These are phyloP conservation scores for Berghia stephanieae DNA, from an alignment of 1,140 invertebrate genomes.

Conservation along the genomic window DNA sequence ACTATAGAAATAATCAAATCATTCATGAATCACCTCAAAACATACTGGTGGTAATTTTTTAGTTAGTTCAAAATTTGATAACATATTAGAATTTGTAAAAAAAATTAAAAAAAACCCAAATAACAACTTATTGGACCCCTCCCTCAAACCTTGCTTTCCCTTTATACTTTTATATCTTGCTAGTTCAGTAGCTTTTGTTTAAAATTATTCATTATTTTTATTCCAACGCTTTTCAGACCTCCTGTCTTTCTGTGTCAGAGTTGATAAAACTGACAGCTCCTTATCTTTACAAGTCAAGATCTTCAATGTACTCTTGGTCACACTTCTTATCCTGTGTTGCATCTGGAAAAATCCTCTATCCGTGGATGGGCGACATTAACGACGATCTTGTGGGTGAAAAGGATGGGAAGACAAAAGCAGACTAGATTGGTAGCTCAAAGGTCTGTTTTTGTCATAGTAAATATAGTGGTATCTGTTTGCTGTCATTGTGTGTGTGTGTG, in stretches of 20 bases:
- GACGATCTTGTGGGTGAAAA: not conserved
- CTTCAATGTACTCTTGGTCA: conserved; percentile 31
- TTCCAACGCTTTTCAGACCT: conserved; percentile 30
- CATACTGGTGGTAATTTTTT: too few relatives aligned
- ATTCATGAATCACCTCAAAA: too few relatives aligned
- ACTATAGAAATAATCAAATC: too few relatives aligned
- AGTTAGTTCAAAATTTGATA: too few relatives aligned
- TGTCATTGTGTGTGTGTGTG: too few relatives aligned
- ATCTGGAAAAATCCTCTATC: conserved; percentile 43
- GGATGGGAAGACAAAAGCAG: not conserved
- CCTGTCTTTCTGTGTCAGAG: conserved; percentile 25
- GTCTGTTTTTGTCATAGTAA: too few relatives aligned
- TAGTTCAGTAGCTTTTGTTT: not conserved
- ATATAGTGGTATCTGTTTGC: too few relatives aligned
- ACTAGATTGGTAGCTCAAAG: too few relatives aligned
- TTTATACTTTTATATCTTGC: not conserved
- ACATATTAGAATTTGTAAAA: too few relatives aligned
- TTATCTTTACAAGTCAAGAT: not conserved
- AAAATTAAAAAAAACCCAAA: not conserved
- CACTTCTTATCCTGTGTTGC: conserved; percentile 35
- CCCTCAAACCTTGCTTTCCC: not conserved
- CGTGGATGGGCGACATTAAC: too few relatives aligned
- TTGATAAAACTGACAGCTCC: conserved; percentile 14
- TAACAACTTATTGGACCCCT: not conserved
- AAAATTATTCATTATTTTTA: not conserved